Percentiles rank a stretch among this genome's conserved stretches.
phyloP scores from a whole-genome alignment of 1,140 invertebrate species.

The Penaeus japonicus region DNA sequence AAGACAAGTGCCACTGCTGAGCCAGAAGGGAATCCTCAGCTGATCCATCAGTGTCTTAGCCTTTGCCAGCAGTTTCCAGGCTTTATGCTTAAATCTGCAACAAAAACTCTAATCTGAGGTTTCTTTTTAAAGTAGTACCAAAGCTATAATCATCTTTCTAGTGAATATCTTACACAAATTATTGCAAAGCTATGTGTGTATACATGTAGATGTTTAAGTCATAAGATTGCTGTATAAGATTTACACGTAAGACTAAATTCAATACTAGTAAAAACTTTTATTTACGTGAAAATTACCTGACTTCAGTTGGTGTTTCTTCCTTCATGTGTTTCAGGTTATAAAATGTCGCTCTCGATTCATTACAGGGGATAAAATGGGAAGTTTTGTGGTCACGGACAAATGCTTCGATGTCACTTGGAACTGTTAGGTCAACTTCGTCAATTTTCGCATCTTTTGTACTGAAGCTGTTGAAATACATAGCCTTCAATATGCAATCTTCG shows the following conservation, averaged over 20 bases:
- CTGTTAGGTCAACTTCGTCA: conserved; percentile 42
- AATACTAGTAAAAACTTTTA: neutral
- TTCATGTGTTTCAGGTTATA: conserved; percentile 44
- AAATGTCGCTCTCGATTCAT: conserved; percentile 45
- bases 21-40: conserved; percentile 68
- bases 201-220: too few relatives aligned
- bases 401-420: conserved; percentile 31
- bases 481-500: neutral
- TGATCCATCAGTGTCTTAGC: conserved; percentile 67
- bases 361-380: conserved; percentile 50
- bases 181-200: too few relatives aligned
- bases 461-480: conserved; percentile 16
- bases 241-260: neutral
- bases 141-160: neutral
- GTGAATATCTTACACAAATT: too few relatives aligned
- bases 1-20: conserved; percentile 71
- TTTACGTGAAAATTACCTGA: conserved; percentile 6
- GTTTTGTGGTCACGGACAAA: conserved; percentile 29
- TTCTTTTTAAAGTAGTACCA: neutral
- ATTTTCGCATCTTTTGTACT: conserved; percentile 42
- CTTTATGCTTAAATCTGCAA: conserved; percentile 65
- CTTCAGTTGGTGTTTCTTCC: conserved; percentile 28
- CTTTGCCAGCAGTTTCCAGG: conserved; percentile 65
- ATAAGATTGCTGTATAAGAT: too few relatives aligned
- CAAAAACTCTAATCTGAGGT: neutral